Evolutionary conservation across 2,113 vertebrate species (phyloP).

Genomic region (Marmota flaviventris): DNA sequence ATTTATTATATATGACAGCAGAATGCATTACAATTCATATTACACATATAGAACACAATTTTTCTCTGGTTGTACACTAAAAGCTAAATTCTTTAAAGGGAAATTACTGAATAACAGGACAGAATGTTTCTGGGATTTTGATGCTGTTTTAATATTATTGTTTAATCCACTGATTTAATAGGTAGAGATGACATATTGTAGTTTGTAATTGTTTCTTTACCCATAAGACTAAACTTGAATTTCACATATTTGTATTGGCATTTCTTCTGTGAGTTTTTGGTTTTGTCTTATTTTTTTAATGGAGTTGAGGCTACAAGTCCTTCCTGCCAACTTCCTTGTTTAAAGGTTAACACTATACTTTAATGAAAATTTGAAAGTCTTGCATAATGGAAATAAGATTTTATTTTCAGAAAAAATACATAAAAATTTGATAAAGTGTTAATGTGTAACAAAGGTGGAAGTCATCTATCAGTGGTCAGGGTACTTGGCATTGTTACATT

Average conservation of each 20-base stretch:
- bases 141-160: slow-evolving; percentile 1
- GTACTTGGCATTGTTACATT: not conserved
- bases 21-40: no score
- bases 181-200: not conserved
- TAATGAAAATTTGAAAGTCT: slow-evolving; percentile 14
- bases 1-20: no score
- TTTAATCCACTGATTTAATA: not conserved
- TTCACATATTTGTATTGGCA: not conserved
- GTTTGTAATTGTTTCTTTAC: not conserved
- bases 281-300: slow-evolving; percentile 42
- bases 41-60: no score
- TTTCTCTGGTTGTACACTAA: not conserved
- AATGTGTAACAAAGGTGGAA: not conserved
- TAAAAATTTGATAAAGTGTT: slow-evolving; percentile 12
- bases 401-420: not conserved
- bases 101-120: slow-evolving; percentile 2
- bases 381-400: not conserved
- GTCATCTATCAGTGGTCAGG: not conserved
- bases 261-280: not conserved
- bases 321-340: not conserved
- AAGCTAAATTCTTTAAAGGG: slow-evolving; percentile 47
- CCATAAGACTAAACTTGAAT: not conserved
- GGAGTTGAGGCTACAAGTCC: not conserved
- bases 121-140: not conserved
- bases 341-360: not conserved